Evolutionary conservation across 2,113 vertebrate species (phyloP), one percentile per base, ranked within the genome.

Genomic region (Dicrurus megarhynchus): DNA sequence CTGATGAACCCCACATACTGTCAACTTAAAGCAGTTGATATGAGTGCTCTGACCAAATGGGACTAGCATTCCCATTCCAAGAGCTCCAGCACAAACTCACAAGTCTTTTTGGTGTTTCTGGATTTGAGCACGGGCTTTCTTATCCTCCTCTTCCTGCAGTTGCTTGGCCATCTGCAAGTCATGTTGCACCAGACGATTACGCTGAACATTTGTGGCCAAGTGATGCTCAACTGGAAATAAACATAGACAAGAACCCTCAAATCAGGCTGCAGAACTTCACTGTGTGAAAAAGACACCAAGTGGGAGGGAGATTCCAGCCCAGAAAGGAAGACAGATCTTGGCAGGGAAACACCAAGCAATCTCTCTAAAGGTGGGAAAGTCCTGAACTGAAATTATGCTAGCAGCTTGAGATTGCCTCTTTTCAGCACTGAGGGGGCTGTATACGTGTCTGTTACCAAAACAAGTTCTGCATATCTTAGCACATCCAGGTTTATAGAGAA

Each of bases 151-250:
- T 70, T 99, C 98, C 82, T 99, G 99, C 63, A 99, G 98, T 80
- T 98, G 98, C 96, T 99, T 99, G 92, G 99, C 99, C 97, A 99
- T 98, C 91, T 98, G 98, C 55, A 99, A 98, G 96, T 99, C 99
- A 93, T 99, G 98, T 92, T 99, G 98, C 68, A 99, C 99, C 95
- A 99, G 98, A 41, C 99, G 99, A 97, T 98, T 99, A 91, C 99
- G 98, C 78, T 99, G 98, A 97, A 99, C 90, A 1, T 99, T 99
- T 42, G 99, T 99, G 10, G 99, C 99, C 98, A 99, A 98, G 93
- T 99, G 99, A 98, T 99, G 99, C 91, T 99, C 99, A 77, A 99
- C 99, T 99, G 96, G 53, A 95, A 83, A 89, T 94, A 81, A 95
- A 87, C 41, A 69, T 27, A 94, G 69, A 63, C 11, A 70, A 87